Base-by-base conservation (phyloP, 2,113 vertebrate genomes). In the Spea bombifrons region DNA sequence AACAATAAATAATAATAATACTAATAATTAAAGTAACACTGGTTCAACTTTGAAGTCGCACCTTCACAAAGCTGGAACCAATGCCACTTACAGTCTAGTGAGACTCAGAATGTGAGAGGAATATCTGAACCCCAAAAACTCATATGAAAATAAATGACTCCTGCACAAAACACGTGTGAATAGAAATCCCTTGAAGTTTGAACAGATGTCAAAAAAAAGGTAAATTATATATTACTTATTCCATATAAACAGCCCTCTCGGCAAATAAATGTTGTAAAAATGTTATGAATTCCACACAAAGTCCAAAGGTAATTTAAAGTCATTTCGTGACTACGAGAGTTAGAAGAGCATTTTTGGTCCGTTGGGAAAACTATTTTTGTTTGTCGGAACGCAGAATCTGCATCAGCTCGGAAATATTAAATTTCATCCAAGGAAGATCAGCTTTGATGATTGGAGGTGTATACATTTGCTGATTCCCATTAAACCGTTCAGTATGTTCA, bases 401-500 rank as follows among this genome's bases (percentile, higher is more conserved):
- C 16, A 66, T 10, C 43, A 30, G 8, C 74, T 8, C 8, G 8
- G 30, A 52, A 55, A 45, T 66, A 57, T 55, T 55, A n/a, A 47
- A 75, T 66, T 71, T 71, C 69, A 16, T 71, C 9, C 13, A 8
- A 55, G 4, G 43, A n/a, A 47, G 53, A 16, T 45, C 8, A 57
- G 75, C n/a, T 57, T 47, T 16, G 66, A 76, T 76, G 75, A 64
- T 43, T 68, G 52, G 45, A 61, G 46, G 66, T 71, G 59, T 71
- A 65, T 66, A 65, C 69, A 66, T 17, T 78, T 72, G n/a, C 76
- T 46, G 48, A 71, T 46, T 50, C 55, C 48, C 57, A 78, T 72
- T 78, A 78, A 78, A 59, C 52, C 9, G 44, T 68, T 61, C 75
- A 69, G 69, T 61, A 78, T 70, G 49, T 72, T 66, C 61, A 53